A percentile compares a stretch with the other conserved stretches of the same genome.
Conservation (phyloP, 2,888 invertebrate species). For the Netelia melanura region DNA sequence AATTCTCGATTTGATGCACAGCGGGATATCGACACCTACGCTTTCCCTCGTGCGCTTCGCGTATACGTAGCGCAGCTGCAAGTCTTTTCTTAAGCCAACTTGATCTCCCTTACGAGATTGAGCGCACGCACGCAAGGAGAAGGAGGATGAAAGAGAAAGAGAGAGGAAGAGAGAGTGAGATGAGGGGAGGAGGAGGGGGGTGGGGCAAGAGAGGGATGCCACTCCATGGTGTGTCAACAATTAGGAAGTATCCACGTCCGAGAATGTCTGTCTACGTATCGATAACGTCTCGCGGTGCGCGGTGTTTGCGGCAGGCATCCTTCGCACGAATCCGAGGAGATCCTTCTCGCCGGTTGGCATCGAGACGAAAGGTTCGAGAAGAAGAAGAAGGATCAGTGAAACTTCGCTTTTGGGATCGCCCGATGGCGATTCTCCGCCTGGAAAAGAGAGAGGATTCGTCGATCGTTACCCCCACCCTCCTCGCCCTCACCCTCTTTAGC, state of each 20-base stretch:
- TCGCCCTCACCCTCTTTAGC: too few species aligned
- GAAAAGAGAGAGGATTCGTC: constrained; percentile 56
- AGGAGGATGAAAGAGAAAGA: neutral
- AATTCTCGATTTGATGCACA: constrained; percentile 67
- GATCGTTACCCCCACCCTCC: constrained; percentile 34
- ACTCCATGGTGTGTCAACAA: constrained; percentile 80
- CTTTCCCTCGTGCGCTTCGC: constrained; percentile 27
- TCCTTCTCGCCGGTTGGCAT: constrained; percentile 47
- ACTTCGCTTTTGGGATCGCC: constrained; percentile 73
- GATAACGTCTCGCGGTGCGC: constrained; percentile 77
- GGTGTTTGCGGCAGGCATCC: constrained; percentile 17
- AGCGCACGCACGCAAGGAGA: constrained; percentile 11
- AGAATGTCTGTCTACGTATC: constrained; percentile 75
- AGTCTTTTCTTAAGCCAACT: constrained; percentile 42
- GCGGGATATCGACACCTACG: constrained; percentile 67
- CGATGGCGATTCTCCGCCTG: constrained; percentile 42
- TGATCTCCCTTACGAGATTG: constrained; percentile 33
- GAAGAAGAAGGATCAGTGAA: constrained; percentile 57
- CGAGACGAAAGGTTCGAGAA: constrained; percentile 20
- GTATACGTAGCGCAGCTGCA: constrained; percentile 49
- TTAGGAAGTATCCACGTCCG: constrained; percentile 81
- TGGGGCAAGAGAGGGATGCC: constrained; percentile 3
- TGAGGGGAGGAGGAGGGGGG: neutral
- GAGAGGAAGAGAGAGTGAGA: neutral
- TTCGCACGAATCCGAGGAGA: constrained; percentile 24